phyloP scores from a whole-genome alignment of 2,888 invertebrate species.

The Apamea crenata region DNA sequence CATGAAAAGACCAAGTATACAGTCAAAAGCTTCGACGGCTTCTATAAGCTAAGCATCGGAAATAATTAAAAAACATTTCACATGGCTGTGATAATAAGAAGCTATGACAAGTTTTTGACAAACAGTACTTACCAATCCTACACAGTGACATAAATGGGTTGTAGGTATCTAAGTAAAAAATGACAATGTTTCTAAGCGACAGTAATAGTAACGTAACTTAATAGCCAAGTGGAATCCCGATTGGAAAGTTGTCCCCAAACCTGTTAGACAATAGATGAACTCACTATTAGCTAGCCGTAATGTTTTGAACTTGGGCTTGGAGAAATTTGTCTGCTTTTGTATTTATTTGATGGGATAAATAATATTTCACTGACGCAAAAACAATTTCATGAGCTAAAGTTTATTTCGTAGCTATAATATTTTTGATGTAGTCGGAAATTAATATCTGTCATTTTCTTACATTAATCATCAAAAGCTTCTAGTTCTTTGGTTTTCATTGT shows the following conservation, averaged over 20 bases:
- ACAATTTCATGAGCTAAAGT: neutral
- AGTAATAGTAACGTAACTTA: conserved; percentile 17
- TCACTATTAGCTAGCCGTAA: neutral
- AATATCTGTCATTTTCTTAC: neutral
- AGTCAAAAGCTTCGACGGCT: neutral
- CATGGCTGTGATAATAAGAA: neutral
- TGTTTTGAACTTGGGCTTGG: neutral
- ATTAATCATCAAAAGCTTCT: neutral
- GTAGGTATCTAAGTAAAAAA: conserved; percentile 10
- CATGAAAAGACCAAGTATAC: no score
- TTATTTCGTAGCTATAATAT: neutral
- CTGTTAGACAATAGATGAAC: conserved; percentile 33
- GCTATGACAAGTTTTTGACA: neutral
- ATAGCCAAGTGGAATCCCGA: conserved; percentile 43
- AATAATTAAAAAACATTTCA: neutral
- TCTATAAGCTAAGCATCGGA: neutral
- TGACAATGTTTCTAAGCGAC: conserved; percentile 13
- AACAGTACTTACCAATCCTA: neutral
- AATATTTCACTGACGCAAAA: neutral
- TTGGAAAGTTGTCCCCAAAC: conserved; percentile 59
- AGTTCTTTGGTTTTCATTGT: no score
- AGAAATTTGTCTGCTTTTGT: neutral
- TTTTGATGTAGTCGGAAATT: neutral
- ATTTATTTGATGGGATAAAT: neutral
- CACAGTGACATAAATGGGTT: neutral